Evolutionary conservation across 2,113 vertebrate species (phyloP), one percentile per base, ranked within the genome.

Genomic region (Aptenodytes patagonicus): DNA sequence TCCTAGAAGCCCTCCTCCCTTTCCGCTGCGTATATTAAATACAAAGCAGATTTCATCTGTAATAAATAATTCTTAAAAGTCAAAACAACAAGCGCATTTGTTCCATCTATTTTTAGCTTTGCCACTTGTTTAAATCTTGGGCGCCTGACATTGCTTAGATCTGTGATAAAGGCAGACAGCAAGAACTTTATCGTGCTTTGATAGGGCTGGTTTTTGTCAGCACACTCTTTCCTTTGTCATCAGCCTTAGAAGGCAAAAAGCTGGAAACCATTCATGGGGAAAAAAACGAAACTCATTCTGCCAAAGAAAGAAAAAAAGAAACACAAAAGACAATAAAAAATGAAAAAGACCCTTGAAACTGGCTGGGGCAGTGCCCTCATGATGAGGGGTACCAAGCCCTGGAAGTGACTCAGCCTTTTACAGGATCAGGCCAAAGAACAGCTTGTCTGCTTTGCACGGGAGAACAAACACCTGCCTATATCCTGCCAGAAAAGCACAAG

Each of bases 91-190:
- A 91, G 57, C 3, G 10, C 71, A 79, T 94, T 95, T 94, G 65
- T 92, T 94, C 83, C 49, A n/a, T 87, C 77, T 97, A 69, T 96
- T 94, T 96, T 97, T 96, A 96, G 70, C 57, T 87, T 90, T 92
- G 93, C 52, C 5, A 34, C 75, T 90, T 93, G 91, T 90, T 96
- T 89, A 90, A 95, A 90, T 91, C 88, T 93, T 83, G 46, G n/a
- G 54, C 73, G 87, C 54, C 66, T 94, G 86, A 77, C 83, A 78
- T 64, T 57, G 79, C 89, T 97, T 95, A 96, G 84, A 95, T 84
- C 70, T 86, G 83, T 89, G 90, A 92, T 85, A 91, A 95, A 97
- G 86, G 80, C 93, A 93, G 90, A 83, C 76, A 90, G 78, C 87
- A 89, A 94, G 93, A 91, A 94, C 15, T 70, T 93, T 68, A 69